Evolutionary conservation across 2,797 vertebrate genomes (phyloP).

Genomic region (Syngnathus acus): DNA sequence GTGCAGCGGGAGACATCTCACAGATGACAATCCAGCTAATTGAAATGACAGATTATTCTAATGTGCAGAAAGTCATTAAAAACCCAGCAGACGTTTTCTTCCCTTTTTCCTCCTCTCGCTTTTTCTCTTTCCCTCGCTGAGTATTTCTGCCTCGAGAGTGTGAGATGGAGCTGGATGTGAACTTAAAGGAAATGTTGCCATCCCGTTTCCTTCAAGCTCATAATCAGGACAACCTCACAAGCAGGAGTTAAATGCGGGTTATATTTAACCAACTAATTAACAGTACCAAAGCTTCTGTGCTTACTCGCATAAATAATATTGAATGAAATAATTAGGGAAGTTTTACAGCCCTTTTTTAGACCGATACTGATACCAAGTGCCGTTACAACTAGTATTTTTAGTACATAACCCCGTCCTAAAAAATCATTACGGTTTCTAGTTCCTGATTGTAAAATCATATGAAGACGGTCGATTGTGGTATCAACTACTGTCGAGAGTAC

Average conservation of each 20-base stretch:
- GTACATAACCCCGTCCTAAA: too few species aligned
- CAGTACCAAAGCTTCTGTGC: background rate
- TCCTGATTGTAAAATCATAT: too few species aligned
- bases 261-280: slow-evolving; percentile 24
- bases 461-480: too few species aligned
- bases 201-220: slow-evolving; percentile 63
- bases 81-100: slow-evolving; percentile 60
- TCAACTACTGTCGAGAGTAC: too few species aligned
- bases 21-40: slow-evolving; percentile 75
- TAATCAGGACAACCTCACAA: slow-evolving; percentile 61
- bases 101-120: slow-evolving; percentile 28
- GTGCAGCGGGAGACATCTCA: slow-evolving; percentile 66
- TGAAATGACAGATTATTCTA: slow-evolving; percentile 82
- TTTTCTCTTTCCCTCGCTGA: slow-evolving; percentile 46
- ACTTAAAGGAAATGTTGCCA: slow-evolving; percentile 63
- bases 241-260: slow-evolving; percentile 43
- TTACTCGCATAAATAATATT: background rate
- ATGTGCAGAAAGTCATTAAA: slow-evolving; percentile 80
- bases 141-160: slow-evolving; percentile 63
- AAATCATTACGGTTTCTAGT: too few species aligned
- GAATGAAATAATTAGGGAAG: too few species aligned
- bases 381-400: too few species aligned
- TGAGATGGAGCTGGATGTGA: slow-evolving; percentile 53
- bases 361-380: too few species aligned
- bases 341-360: too few species aligned